A percentile compares a stretch with the other conserved stretches of the same genome.
These are phyloP conservation scores for Amaurobius ferox DNA, from an alignment of 2,888 invertebrate genomes.

Conservation along the genomic window DNA sequence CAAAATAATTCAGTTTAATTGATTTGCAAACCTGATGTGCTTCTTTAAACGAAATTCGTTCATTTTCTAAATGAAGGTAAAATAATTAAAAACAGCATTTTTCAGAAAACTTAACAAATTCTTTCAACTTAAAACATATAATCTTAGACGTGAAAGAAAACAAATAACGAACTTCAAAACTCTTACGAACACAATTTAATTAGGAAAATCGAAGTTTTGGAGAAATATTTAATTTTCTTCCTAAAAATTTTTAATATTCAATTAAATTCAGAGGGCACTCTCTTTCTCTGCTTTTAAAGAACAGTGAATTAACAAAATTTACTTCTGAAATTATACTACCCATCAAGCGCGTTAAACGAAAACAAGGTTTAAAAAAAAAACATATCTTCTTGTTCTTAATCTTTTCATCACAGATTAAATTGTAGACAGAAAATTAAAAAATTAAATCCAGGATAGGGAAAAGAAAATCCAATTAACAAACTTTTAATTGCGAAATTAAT, in stretches of 20 bases:
- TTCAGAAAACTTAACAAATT: too few species aligned
- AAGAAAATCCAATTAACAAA: conserved; percentile 55
- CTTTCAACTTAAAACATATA: too few species aligned
- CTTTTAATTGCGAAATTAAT: conserved; percentile 69
- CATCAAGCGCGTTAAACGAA: neutral
- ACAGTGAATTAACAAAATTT: neutral
- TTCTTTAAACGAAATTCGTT: too few species aligned
- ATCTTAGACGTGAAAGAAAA: too few species aligned
- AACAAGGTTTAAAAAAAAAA: neutral
- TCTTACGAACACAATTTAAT: neutral
- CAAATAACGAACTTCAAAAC: neutral
- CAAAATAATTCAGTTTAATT: too few species aligned
- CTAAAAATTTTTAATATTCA: neutral
- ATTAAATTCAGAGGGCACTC: neutral
- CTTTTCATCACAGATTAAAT: neutral
- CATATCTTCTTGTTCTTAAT: neutral
- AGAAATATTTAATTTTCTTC: neutral
- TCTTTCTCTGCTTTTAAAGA: neutral
- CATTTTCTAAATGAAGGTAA: too few species aligned
- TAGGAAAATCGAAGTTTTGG: neutral
- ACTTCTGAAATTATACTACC: neutral
- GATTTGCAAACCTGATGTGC: too few species aligned
- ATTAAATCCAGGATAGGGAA: too few species aligned
- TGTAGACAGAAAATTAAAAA: neutral
- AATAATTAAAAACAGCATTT: too few species aligned